Base-by-base conservation (phyloP, 2,888 invertebrate species). In the Calephelis perditalis region DNA sequence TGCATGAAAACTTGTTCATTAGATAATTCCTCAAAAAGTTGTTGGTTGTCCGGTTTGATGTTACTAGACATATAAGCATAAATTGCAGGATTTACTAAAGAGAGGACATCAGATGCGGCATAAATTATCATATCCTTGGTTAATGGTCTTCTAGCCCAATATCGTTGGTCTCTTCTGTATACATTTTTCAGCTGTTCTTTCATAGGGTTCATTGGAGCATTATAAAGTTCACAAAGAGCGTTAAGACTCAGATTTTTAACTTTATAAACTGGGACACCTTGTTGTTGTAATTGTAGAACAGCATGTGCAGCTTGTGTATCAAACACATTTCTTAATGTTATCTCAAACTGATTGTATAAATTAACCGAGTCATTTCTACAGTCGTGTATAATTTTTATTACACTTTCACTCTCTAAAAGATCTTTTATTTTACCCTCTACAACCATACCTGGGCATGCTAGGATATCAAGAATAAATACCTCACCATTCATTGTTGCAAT, bases 241-340 rank as follows among this genome's bases (percentile, higher is more conserved):
- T 97, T 97, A 62, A 98, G 91, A 71, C 97, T 97, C 57, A 98
- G 94, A 79, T 97, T 97, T 86, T 98, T 98, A 59, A 97, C 97
- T 91, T 98, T 98, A 79, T 98, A 97, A 58, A 98, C 96, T 45
- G 98, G 97, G 73, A 96, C 95, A 65, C 95, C 95, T 64, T 95
- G 96, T 73, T 97, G 96, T 86, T 98, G 98, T 76, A 94, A 95
- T 76, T 98, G 97, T 57, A 98, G 86, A 10, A 98, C 95, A 60
- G 98, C 96, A 83, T 98, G 97, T 52, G 98, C 98, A 46, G 96
- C 95, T 92, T 96, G 98, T 45, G 98, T 98, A 79, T 98, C 98
- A 81, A 98, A 98, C 58, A 98, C 96, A 84, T 95, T 96, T 67
- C 92, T 92, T 72, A 98, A 84, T 60, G 94, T 93, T 67, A 98